phyloP scores from a whole-genome alignment of 2,888 invertebrate species.

The Megamerina dolium region DNA sequence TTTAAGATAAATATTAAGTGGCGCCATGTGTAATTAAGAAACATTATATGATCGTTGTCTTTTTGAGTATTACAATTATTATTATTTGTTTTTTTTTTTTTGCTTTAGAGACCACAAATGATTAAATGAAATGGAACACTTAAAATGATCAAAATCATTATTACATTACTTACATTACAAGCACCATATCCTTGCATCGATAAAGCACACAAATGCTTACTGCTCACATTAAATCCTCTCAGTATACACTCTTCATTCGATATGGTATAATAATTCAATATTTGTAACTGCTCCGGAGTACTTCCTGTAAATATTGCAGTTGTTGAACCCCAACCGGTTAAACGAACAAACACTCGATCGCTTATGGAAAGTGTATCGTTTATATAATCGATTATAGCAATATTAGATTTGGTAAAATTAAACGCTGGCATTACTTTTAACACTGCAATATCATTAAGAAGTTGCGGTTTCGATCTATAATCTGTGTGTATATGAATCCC shows the following conservation, averaged over 20 bases:
- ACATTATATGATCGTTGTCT: no score
- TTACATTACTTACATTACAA: slow-evolving; percentile 41
- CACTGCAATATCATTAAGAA: slow-evolving; percentile 42
- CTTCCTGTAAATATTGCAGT: slow-evolving; percentile 24
- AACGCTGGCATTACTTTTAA: slow-evolving; percentile 37
- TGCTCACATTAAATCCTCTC: slow-evolving; percentile 37
- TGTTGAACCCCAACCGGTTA: slow-evolving; percentile 46
- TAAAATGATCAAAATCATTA: no score
- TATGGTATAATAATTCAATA: slow-evolving; percentile 40
- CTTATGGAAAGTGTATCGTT: slow-evolving; percentile 30
- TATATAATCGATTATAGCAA: slow-evolving; percentile 28
- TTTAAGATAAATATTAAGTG: no score
- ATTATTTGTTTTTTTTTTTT: no score
- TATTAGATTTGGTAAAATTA: slow-evolving; percentile 24
- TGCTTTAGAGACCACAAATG: no score
- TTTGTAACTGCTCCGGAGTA: slow-evolving; percentile 41
- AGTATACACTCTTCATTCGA: slow-evolving; percentile 40
- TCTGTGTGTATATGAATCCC: slow-evolving; percentile 36
- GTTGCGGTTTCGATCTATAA: slow-evolving; percentile 26
- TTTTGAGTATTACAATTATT: no score
- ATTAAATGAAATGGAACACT: no score
- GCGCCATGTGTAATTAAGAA: no score
- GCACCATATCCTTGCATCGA: slow-evolving; percentile 36
- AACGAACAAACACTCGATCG: slow-evolving; percentile 30
- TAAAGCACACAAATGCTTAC: slow-evolving; percentile 43